Base-by-base conservation (phyloP, 2,888 invertebrate genomes). In the Harpalus rufipes region DNA sequence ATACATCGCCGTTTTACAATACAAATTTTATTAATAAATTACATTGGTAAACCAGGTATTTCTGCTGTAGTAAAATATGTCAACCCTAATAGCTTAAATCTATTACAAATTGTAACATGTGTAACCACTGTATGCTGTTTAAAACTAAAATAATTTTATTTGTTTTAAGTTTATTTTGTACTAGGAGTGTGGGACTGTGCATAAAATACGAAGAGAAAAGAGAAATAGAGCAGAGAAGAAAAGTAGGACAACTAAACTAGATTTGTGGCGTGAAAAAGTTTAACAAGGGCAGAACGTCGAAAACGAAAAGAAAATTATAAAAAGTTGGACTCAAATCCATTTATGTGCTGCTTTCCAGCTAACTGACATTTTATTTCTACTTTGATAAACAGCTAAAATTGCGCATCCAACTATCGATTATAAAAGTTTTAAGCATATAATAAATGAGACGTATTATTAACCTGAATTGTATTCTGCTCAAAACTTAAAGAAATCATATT, bases 171-270 rank as follows among this genome's bases (percentile, higher is more conserved):
- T 10, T 10, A 51, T 10, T 51, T 32, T 32, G 5, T 6, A 32
- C 21, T 5, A 32, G 4, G 6, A 32, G 5, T 32, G 5, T 32
- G 32, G 1, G 32, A 32, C 5, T 51, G 44, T 51, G 44, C 44
- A 51, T 51, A 51, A 51, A 51, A 51, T 12, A 51, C 44, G 32
- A 32, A 32, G 32, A 32, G 32, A 21, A 44, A 44, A 44, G 12
- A 68, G 7, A 68, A 32, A 68, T 63, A 68, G 32, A 32, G 32
- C 39, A 41, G 1, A 14, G n/a, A 41, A 16, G 16, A 68, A 32
- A 68, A 68, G 68, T 68, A 68, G 68, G 68, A 41, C 68, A 68
- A 41, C 68, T 39, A 14, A 68, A 68, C 39, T 39, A 68, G 68
- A 39, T 68, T 68, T 68, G 63, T 68, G 32, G 68, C 10, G 10